A percentile compares a stretch with the other conserved stretches of the same genome.
Evolutionary conservation across 2,113 vertebrate species (phyloP).

Genomic region (Lophotis ruficrista): DNA sequence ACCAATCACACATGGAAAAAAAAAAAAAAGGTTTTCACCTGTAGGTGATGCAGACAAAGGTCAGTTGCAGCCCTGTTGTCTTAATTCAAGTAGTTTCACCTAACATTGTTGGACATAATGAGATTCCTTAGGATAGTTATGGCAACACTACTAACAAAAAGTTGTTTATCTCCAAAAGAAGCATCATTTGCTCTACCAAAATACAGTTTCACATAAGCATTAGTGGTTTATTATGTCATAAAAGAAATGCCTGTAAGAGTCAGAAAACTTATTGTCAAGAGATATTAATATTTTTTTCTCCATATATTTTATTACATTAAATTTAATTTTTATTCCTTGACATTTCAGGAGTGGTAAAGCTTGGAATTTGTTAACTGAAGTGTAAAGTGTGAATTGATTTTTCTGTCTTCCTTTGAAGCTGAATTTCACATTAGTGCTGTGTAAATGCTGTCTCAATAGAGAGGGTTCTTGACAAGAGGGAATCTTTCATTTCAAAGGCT

Average conservation of each 20-base stretch:
- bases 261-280: neutral
- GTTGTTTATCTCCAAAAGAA: neutral
- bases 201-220: neutral
- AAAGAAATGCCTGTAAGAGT: neutral
- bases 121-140: neutral
- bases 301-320: neutral
- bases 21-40: neutral
- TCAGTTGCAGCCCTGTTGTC: neutral
- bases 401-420: neutral
- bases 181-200: neutral
- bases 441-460: neutral
- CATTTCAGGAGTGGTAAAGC: neutral
- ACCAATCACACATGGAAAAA: neutral
- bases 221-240: neutral
- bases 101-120: neutral
- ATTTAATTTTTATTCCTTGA: neutral
- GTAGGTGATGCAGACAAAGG: neutral
- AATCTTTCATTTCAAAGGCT: neutral
- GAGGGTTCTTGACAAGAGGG: neutral
- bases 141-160: neutral
- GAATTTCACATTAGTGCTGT: neutral
- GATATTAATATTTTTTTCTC: neutral
- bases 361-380: neutral
- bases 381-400: neutral
- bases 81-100: neutral